Conservation (phyloP, 2,113 vertebrate genomes). For the Glaucidium brasilianum region DNA sequence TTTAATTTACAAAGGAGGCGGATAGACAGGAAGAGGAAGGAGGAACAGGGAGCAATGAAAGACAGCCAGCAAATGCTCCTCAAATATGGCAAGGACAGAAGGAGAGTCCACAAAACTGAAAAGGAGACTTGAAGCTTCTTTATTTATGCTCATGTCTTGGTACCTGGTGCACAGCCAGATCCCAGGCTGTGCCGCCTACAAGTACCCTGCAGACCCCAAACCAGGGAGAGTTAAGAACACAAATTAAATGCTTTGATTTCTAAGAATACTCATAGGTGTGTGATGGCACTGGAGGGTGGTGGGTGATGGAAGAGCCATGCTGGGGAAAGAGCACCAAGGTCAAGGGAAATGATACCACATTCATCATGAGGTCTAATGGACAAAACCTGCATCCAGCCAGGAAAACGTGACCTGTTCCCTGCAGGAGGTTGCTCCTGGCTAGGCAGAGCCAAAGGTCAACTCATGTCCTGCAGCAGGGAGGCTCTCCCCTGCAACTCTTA, state of each 20-base stretch:
- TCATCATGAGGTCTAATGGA: rapidly evolving
- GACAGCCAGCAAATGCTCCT: rapidly evolving
- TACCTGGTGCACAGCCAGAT: neutral
- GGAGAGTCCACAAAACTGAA: neutral
- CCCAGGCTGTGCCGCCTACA: rapidly evolving
- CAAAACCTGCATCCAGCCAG: neutral
- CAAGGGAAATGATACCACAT: neutral
- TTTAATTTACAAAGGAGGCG: neutral
- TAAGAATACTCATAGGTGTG: rapidly evolving
- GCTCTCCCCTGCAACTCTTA: neutral
- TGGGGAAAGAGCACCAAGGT: neutral
- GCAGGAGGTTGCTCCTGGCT: neutral
- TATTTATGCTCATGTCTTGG: rapidly evolving
- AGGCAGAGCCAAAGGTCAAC: neutral
- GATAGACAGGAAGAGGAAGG: conserved; percentile 8
- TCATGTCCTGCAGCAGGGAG: neutral
- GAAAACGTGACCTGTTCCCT: rapidly evolving
- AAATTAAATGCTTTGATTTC: neutral
- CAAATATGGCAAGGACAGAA: rapidly evolving
- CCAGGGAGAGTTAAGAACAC: neutral
- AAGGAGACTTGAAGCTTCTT: neutral
- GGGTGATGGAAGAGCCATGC: neutral
- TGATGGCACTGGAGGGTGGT: neutral
- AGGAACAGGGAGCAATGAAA: neutral
- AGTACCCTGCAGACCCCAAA: rapidly evolving